phyloP scores from a whole-genome alignment of 2,113 vertebrate genomes.

The Cebidichthys violaceus region DNA sequence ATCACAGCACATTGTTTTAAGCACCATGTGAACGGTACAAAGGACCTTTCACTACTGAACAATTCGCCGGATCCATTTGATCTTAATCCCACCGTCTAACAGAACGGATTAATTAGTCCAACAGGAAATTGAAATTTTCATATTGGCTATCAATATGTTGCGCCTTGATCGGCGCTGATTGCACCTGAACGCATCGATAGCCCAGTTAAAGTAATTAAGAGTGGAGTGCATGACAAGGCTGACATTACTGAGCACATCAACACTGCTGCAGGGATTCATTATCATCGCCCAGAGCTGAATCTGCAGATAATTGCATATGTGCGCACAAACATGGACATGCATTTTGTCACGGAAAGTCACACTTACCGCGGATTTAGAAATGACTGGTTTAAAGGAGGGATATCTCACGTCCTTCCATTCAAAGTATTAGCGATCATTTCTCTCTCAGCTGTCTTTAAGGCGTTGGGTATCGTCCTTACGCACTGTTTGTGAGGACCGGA shows the following conservation, averaged over 20 bases:
- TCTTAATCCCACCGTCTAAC: background rate
- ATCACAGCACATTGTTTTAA: background rate
- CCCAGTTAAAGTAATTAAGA: slow-evolving; percentile 66
- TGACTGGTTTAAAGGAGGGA: slow-evolving; percentile 5
- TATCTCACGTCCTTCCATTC: slow-evolving; percentile 64
- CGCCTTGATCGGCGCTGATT: slow-evolving; percentile 39
- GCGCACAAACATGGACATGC: slow-evolving; percentile 32
- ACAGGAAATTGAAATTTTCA: slow-evolving; percentile 20
- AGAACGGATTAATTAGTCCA: slow-evolving; percentile 14
- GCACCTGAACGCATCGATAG: slow-evolving; percentile 61
- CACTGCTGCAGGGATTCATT: slow-evolving; percentile 40
- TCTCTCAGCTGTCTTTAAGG: slow-evolving; percentile 55
- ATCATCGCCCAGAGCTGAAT: slow-evolving; percentile 35
- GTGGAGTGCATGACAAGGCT: slow-evolving; percentile 27
- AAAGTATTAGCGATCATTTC: slow-evolving; percentile 55
- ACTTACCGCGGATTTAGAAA: slow-evolving; percentile 75
- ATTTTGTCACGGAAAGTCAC: slow-evolving; percentile 20
- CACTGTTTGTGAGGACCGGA: slow-evolving; percentile 25
- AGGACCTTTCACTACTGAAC: background rate
- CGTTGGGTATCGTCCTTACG: slow-evolving; percentile 58
- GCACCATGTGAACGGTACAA: background rate
- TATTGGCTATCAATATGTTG: slow-evolving; percentile 35
- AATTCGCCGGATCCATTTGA: slow-evolving; percentile 4
- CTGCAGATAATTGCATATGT: slow-evolving; percentile 24
- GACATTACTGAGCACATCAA: slow-evolving; percentile 31